phyloP scores from a whole-genome alignment of 1,140 invertebrate genomes.

The Phthorimaea operculella region DNA sequence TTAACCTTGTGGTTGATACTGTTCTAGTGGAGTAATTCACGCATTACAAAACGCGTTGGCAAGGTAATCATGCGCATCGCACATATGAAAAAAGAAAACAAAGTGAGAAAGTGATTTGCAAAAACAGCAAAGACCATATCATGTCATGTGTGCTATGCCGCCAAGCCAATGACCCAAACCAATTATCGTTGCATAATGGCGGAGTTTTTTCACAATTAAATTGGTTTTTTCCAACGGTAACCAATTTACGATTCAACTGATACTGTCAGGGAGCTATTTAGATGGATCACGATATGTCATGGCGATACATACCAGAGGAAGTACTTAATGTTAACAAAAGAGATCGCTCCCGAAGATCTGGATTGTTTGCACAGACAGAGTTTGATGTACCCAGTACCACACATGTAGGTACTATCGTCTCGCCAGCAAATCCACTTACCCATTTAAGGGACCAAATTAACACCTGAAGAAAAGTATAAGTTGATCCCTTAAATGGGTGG shows the following conservation, averaged over 20 bases:
- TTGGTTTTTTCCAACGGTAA: constrained; percentile 37
- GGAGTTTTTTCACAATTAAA: constrained; percentile 37
- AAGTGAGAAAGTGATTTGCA: constrained; percentile 35
- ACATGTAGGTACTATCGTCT: too few relatives aligned
- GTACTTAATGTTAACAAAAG: too few relatives aligned
- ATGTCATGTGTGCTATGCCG: constrained; percentile 27
- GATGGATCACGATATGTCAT: constrained; percentile 2
- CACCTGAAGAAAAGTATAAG: too few relatives aligned
- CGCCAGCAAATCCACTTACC: too few relatives aligned
- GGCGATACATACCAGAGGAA: too few relatives aligned
- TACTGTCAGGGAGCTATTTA: constrained; percentile 21
- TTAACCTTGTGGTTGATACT: too few relatives aligned
- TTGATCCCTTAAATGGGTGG: too few relatives aligned
- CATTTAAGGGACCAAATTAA: too few relatives aligned
- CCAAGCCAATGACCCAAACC: constrained; percentile 44
- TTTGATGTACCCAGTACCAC: too few relatives aligned
- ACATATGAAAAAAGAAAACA: constrained; percentile 17
- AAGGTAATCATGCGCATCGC: constrained; percentile 4
- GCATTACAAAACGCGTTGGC: constrained; percentile 19
- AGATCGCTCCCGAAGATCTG: too few relatives aligned
- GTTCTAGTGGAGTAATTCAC: constrained; percentile 12
- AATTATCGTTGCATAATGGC: constrained; percentile 51
- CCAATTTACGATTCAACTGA: constrained; percentile 35
- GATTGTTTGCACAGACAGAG: too few relatives aligned
- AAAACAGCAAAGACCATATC: constrained; percentile 23